Evolutionary conservation across 2,797 vertebrate genomes (phyloP), one percentile per base, ranked within the genome.

Genomic region (Myotis pilosus): DNA sequence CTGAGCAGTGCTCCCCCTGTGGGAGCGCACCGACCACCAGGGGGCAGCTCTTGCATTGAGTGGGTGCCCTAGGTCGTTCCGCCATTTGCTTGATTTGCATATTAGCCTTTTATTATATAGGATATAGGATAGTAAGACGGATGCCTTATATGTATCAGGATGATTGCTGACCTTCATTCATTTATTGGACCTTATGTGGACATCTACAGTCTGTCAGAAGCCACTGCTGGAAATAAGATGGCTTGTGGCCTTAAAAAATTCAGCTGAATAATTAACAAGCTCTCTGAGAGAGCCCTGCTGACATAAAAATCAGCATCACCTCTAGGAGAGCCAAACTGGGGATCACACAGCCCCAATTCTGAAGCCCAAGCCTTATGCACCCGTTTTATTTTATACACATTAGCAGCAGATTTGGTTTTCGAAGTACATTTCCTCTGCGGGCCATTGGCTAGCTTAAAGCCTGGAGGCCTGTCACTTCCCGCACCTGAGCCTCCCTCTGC

Each of bases 291-390:
- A 92, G 66, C 33, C 10, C 78, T 49, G 33, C 1, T 53, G 36
- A 84, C 76, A 71, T 30, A 75, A 55, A 71, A 81, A 62, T 51
- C 79, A 71, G 91, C 17, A 53, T 11, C 86, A 80, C 8, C 23
- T 80, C 85, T 62, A 87, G 55, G 89, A 79, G 87, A 75, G 49
- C 25, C 84, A 93, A 75, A 90, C 60, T 64, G 38, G 57, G 36
- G 38, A n/a, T 36, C 16, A 16, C 12, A 74, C 9, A 53, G 66
- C 72, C 60, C 17, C 86, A 91, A 19, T 47, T 74, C 44, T 30
- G 80, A 95, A 87, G 11, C 13, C 23, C 38, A 69, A 62, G 3
- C 3, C 8, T 23, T 57, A 33, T n/a, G 22, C 17, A 3, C 28
- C 69, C 9, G 33, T 53, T 89, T 95, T 53, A 60, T 33, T 89